A percentile compares a stretch with the other conserved stretches of the same genome.
Evolutionary conservation across 2,888 invertebrate genomes (phyloP).

Genomic region (Antitype chi): DNA sequence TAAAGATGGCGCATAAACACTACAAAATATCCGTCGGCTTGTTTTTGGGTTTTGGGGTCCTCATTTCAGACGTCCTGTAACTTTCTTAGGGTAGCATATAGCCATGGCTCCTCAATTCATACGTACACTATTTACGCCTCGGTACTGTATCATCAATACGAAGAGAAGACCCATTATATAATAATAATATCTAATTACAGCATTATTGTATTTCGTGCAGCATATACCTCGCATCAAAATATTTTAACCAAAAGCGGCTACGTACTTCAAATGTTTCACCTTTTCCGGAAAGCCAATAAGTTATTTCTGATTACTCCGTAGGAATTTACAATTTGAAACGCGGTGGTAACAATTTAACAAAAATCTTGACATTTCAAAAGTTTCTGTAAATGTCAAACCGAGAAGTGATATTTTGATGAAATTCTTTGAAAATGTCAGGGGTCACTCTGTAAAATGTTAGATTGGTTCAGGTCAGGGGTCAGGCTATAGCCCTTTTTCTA

Average conservation of each 20-base stretch:
- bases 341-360: neutral
- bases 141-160: too few species aligned
- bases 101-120: too few species aligned
- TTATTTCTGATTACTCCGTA: neutral
- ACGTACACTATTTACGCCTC: too few species aligned
- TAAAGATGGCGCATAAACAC: too few species aligned
- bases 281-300: neutral
- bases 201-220: neutral
- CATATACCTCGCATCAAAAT: neutral
- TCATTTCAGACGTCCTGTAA: too few species aligned
- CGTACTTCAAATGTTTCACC: neutral
- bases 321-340: neutral
- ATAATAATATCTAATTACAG: too few species aligned
- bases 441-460: neutral
- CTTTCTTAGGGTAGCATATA: too few species aligned
- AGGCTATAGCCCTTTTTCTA: too few species aligned
- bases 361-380: constrained; percentile 20
- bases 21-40: too few species aligned
- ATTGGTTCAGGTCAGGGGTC: neutral
- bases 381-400: neutral
- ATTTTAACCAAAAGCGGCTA: neutral
- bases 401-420: constrained; percentile 7
- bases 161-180: too few species aligned
- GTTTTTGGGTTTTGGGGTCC: too few species aligned
- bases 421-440: constrained; percentile 14